Evolutionary conservation across 37 sponge, comb jelly and placozoan species (phyloP).

Genomic region (Mnemiopsis leidyi): DNA sequence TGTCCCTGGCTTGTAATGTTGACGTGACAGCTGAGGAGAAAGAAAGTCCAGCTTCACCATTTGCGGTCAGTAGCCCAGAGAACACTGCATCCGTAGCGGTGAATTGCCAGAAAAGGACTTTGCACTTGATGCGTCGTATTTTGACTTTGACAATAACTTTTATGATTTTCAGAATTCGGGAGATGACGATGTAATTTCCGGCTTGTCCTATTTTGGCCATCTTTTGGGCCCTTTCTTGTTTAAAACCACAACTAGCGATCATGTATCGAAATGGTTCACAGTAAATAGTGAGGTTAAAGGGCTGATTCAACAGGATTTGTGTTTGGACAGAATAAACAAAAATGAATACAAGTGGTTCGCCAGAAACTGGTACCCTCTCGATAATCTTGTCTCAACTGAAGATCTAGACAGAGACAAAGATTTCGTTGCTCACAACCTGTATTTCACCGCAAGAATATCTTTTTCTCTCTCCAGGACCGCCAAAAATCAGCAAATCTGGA

Average conservation of each 20-base stretch:
- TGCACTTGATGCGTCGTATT: not conserved
- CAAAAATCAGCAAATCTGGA: not conserved
- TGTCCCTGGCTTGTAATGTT: slow-evolving; percentile 1
- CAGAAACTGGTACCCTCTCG: slow-evolving; percentile 52
- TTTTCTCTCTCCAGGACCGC: not conserved
- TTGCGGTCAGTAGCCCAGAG: not conserved
- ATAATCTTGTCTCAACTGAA: not conserved
- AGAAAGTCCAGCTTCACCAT: not conserved
- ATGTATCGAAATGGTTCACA: slow-evolving; percentile 19
- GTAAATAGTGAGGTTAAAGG: not conserved
- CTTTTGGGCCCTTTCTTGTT: not conserved
- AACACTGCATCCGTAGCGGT: not conserved
- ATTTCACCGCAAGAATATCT: slow-evolving; percentile 10
- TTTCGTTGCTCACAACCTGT: slow-evolving; percentile 13
- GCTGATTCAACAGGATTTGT: not conserved
- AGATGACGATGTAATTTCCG: slow-evolving; percentile 19
- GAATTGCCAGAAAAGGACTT: not conserved
- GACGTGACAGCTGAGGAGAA: not conserved
- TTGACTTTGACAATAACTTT: slow-evolving; percentile 16
- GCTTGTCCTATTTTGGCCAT: not conserved
- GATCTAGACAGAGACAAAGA: not conserved
- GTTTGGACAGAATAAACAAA: not conserved
- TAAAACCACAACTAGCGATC: not conserved
- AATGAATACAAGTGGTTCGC: slow-evolving; percentile 35
- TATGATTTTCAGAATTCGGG: slow-evolving; percentile 34